Evolutionary conservation across 2,113 vertebrate genomes (phyloP), one percentile per base, ranked within the genome.

Genomic region (Peromyscus leucopus): DNA sequence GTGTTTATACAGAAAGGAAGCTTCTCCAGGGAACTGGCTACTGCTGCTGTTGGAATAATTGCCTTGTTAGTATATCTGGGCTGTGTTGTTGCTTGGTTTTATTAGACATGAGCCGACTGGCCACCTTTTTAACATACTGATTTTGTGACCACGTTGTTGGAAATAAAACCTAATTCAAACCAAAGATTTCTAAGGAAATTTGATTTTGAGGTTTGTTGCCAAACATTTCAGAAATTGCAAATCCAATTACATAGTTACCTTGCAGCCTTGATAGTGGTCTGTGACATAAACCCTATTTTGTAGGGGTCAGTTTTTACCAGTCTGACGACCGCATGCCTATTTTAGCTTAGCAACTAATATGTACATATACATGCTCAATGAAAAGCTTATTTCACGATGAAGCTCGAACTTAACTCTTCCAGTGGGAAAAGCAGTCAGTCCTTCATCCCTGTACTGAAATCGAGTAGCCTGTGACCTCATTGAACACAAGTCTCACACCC

Each of bases 171-270:
- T 57, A 33, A 75, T 33, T 48, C 21, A 82, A 55, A 39, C 17
- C 26, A 76, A 31, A 86, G 22, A 80, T 94, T 76, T 90, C 86
- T 79, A 71, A 91, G 76, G 92, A 93, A 93, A 93, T 93, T 51
- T 65, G 80, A 85, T 59, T 93, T 82, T 82, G 90, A 94, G 51
- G 61, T 89, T 63, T 92, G 59, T 94, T 65, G 39, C 46, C 90
- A 74, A 15, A 57, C 51, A 0, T 86, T 85, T 51, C 33, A 91
- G 78, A 91, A 96, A 69, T 90, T 28, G 39, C 24, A 78, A 0
- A 11, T 39, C 72, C 36, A 76, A 0, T 11, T 51, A n/a, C 33
- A 84, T 21, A 36, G n/a, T 84, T 74, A 24, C 16, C 36, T 46
- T 75, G 69, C 71, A 79, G 8, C 42, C 15, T 51, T 51, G 55